Evolutionary conservation across 2,113 vertebrate species (phyloP).

Genomic region (Entelurus aequoreus): DNA sequence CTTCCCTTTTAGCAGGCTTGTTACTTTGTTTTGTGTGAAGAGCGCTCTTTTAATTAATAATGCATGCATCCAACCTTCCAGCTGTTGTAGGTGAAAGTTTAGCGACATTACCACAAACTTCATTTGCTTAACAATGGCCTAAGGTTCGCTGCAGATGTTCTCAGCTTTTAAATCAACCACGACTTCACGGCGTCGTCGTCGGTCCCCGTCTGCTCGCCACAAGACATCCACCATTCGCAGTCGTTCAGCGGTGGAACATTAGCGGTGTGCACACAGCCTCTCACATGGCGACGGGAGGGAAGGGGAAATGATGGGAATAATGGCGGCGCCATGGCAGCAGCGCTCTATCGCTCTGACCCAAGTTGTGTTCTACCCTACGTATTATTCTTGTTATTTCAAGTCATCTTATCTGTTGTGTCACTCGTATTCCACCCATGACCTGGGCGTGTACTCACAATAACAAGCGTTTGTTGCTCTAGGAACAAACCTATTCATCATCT

Average conservation of each 20-base stretch:
- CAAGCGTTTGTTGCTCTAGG: too few relatives aligned
- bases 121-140: slow-evolving; percentile 27
- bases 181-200: slow-evolving; percentile 50
- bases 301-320: not conserved
- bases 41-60: slow-evolving; percentile 3
- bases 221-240: slow-evolving; percentile 20
- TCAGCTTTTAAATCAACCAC: slow-evolving; percentile 54
- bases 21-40: slow-evolving; percentile 1
- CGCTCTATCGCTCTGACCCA: too few relatives aligned
- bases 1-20: slow-evolving; percentile 1
- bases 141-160: slow-evolving; percentile 61
- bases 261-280: slow-evolving; percentile 22
- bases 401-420: slow-evolving; percentile 32
- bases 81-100: not conserved
- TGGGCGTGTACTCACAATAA: slow-evolving; percentile 11
- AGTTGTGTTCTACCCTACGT: too few relatives aligned
- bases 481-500: slow-evolving; percentile 51
- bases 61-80: not conserved
- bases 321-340: not conserved
- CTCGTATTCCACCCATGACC: slow-evolving; percentile 12
- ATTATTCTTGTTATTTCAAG: slow-evolving; percentile 4
- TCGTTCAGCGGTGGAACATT: slow-evolving; percentile 52
- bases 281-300: slow-evolving; percentile 29
- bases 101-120: slow-evolving; percentile 5
- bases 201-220: slow-evolving; percentile 55